Evolutionary conservation across 2,113 vertebrate species (phyloP), one percentile per base, ranked within the genome.

Genomic region (Colaptes auratus): DNA sequence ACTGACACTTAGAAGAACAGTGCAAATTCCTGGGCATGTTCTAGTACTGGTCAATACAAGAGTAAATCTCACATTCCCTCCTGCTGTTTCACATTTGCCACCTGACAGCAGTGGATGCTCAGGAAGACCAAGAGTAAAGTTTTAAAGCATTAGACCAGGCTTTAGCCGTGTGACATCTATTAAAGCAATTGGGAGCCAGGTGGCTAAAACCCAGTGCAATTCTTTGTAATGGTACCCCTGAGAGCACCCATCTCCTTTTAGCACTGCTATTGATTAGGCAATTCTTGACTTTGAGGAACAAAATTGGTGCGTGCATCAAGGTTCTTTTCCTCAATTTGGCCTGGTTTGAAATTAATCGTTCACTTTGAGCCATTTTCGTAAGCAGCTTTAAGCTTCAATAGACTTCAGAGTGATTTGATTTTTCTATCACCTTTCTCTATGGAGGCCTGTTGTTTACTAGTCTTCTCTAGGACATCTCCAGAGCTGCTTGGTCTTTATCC

Each of bases 311-410:
- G 91, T 96, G 95, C 94, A 86, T 95, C 89, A 86, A 88, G 76
- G 61, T 96, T 83, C 94, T 95, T 97, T 95, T 90, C 88, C 80
- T 95, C 93, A 95, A 88, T 97, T 95, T 95, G 94, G 60, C 94
- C 93, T 95, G 85, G 85, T 79, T 96, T 95, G 94, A 96, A 94
- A 90, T 21, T 80, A 95, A 93, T 95, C 2, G 25, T 63, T 95
- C 88, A 76, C 63, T 77, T 59, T 74, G 63, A 76, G 86, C 88
- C 93, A 92, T 92, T 94, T 94, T 92, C 3, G 66, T 82, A 88
- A 95, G 81, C 86, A 91, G 70, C 86, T 95, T 94, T 91, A 82
- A 94, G 92, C 82, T 61, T 48, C n/a, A 9, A 67, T 82, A 95
- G 53, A 86, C 91, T 95, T 95, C 86, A 75, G 69, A 27, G 70